Base-by-base conservation (phyloP, 2,888 invertebrate genomes). In the Teleogryllus oceanicus region DNA sequence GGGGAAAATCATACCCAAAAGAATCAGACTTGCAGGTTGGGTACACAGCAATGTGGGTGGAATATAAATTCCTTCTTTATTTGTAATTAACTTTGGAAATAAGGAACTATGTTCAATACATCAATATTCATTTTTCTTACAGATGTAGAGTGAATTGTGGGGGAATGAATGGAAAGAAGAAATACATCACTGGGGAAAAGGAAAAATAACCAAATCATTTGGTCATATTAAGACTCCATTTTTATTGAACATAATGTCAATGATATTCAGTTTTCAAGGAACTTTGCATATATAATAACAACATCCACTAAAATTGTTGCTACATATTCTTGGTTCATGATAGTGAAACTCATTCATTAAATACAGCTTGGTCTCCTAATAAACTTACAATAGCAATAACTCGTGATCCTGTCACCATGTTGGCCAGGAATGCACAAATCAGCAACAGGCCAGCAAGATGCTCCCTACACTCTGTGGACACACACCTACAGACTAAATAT, bases 271-370 rank as follows among this genome's bases (percentile, higher is more conserved):
- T 62, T 62, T 62, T 62, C 62, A 62, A 62, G 62, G 62, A 62
- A 62, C 62, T 62, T 62, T 62, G 62, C 62, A 62, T 62, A 62
- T 62, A 62, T 62, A 62, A 62, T 62, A 62, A 62, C 62, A 62
- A 62, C 62, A 62, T 62, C 62, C 62, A 62, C 62, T 62, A 62
- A 62, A 62, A 62, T 62, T 62, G 62, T 62, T 62, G 62, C 62
- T 62, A 62, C 5, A 62, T 62, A 62, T 62, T 37, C 62, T 62
- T 62, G 62, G 62, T 62, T 62, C 62, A 62, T 62, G n/a, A 62
- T 62, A 62, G 62, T 62, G 62, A 62, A 62, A 62, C 62, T 62
- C 62, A 62, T 62, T 62, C 62, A 62, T 62, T 62, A 62, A 62
- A 62, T 62, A 62, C 62, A 62, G 62, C 3, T 62, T 62, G 62